These are phyloP conservation scores for Acestrorhynchus altus DNA, from an alignment of 2,797 vertebrate genomes.

Conservation along the genomic window DNA sequence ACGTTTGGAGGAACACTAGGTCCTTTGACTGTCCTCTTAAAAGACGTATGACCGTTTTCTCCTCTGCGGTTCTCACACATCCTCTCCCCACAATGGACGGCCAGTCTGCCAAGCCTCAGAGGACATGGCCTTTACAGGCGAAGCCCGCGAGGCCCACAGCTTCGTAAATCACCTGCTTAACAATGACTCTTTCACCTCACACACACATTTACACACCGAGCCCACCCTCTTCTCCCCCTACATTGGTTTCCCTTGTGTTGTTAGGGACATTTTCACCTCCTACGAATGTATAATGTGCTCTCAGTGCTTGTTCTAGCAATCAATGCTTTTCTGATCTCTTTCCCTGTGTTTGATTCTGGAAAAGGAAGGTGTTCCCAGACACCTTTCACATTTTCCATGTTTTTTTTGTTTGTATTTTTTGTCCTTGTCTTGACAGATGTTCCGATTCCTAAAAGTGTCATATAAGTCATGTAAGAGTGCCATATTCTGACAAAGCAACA, in stretches of 20 bases:
- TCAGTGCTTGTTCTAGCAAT: constrained; percentile 66
- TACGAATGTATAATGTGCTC: constrained; percentile 71
- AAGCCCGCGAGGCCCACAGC: constrained; percentile 64
- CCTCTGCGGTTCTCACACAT: constrained; percentile 34
- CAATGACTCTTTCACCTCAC: constrained; percentile 74
- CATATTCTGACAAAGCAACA: too few relatives aligned
- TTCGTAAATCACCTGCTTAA: constrained; percentile 80
- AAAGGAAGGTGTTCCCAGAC: background rate
- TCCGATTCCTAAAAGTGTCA: too few relatives aligned
- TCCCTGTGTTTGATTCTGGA: background rate
- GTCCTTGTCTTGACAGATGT: background rate
- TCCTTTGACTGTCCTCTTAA: constrained; percentile 72
- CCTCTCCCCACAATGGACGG: constrained; percentile 73
- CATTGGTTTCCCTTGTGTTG: constrained; percentile 55
- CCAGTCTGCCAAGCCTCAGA: constrained; percentile 73
- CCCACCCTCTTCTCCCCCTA: constrained; percentile 20
- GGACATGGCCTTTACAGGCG: constrained; percentile 52
- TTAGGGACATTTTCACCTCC: constrained; percentile 64
- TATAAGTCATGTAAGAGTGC: too few relatives aligned
- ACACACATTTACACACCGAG: constrained; percentile 48
- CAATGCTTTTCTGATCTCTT: constrained; percentile 13
- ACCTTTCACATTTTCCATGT: background rate
- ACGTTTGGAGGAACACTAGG: constrained; percentile 71
- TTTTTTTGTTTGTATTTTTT: too few relatives aligned
- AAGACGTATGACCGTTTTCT: constrained; percentile 64